phyloP scores from a whole-genome alignment of 64 coral and sea anemone genomes.

The Montipora sp. region DNA sequence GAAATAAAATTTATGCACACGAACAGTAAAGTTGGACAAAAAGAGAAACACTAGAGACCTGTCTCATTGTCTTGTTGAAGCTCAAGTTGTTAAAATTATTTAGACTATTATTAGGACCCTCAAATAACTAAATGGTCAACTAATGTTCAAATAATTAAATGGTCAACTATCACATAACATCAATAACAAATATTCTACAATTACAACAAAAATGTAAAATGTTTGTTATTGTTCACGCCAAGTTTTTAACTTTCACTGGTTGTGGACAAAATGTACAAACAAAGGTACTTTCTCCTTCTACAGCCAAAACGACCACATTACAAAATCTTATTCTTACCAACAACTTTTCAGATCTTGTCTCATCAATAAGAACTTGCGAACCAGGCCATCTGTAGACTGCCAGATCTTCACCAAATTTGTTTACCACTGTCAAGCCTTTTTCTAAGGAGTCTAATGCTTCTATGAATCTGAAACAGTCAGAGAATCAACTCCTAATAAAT shows the following conservation, averaged over 20 bases:
- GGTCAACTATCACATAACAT: background rate
- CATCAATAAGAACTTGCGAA: constrained; percentile 69
- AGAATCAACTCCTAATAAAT: background rate
- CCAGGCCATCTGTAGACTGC: constrained; percentile 72
- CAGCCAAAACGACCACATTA: too few relatives aligned
- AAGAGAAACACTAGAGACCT: too few relatives aligned
- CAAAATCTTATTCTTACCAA: constrained; percentile 26
- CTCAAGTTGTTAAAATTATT: background rate
- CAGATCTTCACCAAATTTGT: constrained; percentile 57
- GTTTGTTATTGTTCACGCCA: background rate
- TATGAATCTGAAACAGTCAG: constrained; percentile 49
- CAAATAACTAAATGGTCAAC: background rate
- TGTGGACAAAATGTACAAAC: background rate
- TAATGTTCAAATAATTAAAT: background rate
- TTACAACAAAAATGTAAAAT: background rate
- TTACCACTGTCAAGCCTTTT: constrained; percentile 77
- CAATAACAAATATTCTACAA: background rate
- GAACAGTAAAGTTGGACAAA: too few relatives aligned
- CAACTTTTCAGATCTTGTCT: constrained; percentile 70
- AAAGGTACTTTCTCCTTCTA: background rate
- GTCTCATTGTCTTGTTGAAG: background rate
- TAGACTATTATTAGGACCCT: too few relatives aligned
- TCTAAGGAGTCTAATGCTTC: constrained; percentile 82
- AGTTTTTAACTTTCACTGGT: background rate
- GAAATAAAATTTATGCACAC: too few relatives aligned